Evolutionary conservation across 2,113 vertebrate species (phyloP), one percentile per base, ranked within the genome.

Genomic region (Numida meleagris): DNA sequence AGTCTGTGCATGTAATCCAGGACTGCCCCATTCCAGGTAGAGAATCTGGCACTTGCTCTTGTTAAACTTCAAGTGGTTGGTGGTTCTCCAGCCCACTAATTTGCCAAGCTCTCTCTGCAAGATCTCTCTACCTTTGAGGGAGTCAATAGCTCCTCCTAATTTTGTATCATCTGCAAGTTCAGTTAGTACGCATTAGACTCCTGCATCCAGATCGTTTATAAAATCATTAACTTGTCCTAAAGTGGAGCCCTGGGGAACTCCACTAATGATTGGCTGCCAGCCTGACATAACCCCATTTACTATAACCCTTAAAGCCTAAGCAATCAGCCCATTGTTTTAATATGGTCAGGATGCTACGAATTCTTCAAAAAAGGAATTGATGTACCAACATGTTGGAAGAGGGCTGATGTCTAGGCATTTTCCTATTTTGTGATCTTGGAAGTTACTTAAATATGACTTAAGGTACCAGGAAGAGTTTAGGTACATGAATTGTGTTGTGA

Each of bases 351-450:
- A 75, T 63, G 43, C 42, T 88, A n/a, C 57, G 42, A 36, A 36
- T 68, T 70, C 53, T 80, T 89, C n/a, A 70, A 53, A 73, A 80
- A 73, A 46, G 3, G 15, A 62, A 36, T 78, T 4, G 4, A 63
- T 88, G 23, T 93, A 84, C 45, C 43, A 68, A 40, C 40, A 14
- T 82, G 66, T 0, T 80, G 82, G 70, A 70, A 70, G 17, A 65
- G 63, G 50, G 50, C 19, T 90, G 10, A 34, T 91, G 50, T 85
- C 43, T 87, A 0, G 0, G 50, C 34, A 21, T 85, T 85, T 95
- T 94, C 43, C 59, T 77, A 67, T 78, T 61, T 65, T 75, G 36
- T 88, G 66, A 43, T 82, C 40, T 82, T 94, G 89, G 67, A 95
- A 73, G 84, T 82, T 76, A 74, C 57, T 88, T 86, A 80, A 86